A percentile compares a stretch with the other conserved stretches of the same genome.
Conservation (phyloP, 2,113 vertebrate species). For the Pelecanus crispus region DNA sequence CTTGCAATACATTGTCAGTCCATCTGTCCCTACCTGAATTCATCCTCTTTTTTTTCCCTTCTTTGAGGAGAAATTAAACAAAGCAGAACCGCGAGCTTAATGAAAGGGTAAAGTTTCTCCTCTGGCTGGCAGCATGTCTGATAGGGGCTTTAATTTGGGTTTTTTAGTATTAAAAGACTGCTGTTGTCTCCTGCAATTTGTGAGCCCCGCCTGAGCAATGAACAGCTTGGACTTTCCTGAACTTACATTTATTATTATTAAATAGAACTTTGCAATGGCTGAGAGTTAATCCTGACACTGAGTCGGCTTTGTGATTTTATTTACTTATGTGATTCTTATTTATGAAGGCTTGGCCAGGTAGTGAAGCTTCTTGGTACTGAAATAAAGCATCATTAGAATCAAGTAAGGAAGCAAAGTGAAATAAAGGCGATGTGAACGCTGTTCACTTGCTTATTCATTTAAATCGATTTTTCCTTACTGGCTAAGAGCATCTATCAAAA, state of each 20-base stretch:
- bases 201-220: not conserved
- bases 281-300: not conserved
- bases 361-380: not conserved
- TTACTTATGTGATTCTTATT: slow-evolving; percentile 40
- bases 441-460: slow-evolving; percentile 4
- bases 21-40: not conserved
- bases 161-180: slow-evolving; percentile 3
- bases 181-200: not conserved
- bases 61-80: not conserved
- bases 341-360: not conserved
- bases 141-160: not conserved
- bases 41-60: not conserved
- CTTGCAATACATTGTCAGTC: not conserved
- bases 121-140: not conserved
- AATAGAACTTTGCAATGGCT: not conserved
- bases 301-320: not conserved
- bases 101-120: not conserved
- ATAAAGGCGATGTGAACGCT: slow-evolving; percentile 34
- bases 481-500: slow-evolving; percentile 3
- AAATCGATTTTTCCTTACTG: not conserved
- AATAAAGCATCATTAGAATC: slow-evolving; percentile 36
- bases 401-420: slow-evolving; percentile 28
- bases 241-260: slow-evolving; percentile 28
- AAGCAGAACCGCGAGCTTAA: not conserved
- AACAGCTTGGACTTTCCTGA: slow-evolving; percentile 10